Evolutionary conservation across 2,113 vertebrate genomes (phyloP).

Genomic region (Mesoclemmys tuberculata): DNA sequence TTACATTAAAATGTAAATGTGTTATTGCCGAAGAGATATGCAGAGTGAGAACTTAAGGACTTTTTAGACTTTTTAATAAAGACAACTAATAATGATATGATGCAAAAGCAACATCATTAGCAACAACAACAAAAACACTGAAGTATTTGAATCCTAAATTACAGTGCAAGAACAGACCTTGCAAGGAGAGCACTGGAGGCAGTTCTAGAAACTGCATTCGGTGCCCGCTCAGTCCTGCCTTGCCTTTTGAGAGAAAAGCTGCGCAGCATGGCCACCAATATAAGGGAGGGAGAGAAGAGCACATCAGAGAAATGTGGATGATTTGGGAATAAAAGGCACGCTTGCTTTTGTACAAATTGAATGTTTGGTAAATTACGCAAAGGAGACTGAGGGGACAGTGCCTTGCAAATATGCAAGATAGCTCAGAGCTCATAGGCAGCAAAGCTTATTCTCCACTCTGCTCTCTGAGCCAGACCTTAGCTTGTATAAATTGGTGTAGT

Average conservation of each 20-base stretch:
- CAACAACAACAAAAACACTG: accelerated
- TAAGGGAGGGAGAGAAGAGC: not conserved
- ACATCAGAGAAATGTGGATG: not conserved
- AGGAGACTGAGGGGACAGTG: not conserved
- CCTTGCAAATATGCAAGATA: not conserved
- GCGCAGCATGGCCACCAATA: not conserved
- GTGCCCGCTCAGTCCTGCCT: not conserved
- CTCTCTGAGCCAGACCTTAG: not conserved
- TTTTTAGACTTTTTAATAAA: not conserved
- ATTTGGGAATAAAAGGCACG: not conserved
- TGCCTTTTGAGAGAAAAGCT: not conserved
- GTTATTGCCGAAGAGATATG: not conserved
- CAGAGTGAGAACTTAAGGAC: not conserved
- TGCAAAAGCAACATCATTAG: not conserved
- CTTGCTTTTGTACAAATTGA: not conserved
- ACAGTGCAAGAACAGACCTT: not conserved
- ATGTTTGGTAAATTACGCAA: not conserved
- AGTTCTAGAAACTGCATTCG: not conserved
- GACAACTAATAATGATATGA: not conserved
- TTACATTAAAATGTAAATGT: not conserved
- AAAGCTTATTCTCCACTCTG: not conserved
- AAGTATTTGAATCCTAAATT: not conserved
- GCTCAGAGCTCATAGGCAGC: not conserved
- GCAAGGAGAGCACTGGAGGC: not conserved
- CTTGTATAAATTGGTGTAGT: not conserved